These are phyloP conservation scores for Samia ricini DNA, from an alignment of 1,140 invertebrate genomes.

Conservation along the genomic window DNA sequence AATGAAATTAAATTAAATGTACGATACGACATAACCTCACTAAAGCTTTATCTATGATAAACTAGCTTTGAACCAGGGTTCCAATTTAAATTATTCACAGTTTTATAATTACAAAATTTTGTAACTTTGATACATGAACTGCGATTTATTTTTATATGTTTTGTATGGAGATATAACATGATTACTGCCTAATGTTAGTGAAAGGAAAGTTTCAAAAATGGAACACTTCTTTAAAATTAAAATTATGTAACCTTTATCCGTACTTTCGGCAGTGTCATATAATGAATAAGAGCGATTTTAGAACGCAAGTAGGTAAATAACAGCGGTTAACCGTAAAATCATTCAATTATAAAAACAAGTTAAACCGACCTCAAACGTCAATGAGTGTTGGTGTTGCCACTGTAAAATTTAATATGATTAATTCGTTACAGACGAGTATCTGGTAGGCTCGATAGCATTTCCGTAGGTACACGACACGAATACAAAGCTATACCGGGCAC, in stretches of 20 bases:
- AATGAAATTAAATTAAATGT: too few relatives aligned
- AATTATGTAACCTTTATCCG: neutral
- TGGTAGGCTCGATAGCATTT: slow-evolving; percentile 48
- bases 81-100: too few relatives aligned
- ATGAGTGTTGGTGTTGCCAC: slow-evolving; percentile 33
- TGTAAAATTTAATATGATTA: slow-evolving; percentile 69
- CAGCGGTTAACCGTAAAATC: slow-evolving; percentile 24
- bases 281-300: slow-evolving; percentile 4
- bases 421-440: slow-evolving; percentile 41
- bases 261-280: neutral
- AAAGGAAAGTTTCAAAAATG: too few relatives aligned
- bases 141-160: too few relatives aligned
- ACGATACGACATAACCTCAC: too few relatives aligned
- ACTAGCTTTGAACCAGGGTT: too few relatives aligned
- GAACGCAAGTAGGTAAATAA: neutral
- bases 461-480: slow-evolving; percentile 48
- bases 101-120: too few relatives aligned
- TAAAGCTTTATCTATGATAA: too few relatives aligned
- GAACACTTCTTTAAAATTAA: too few relatives aligned
- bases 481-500: slow-evolving; percentile 62
- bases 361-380: slow-evolving; percentile 51
- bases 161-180: too few relatives aligned
- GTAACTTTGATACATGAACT: too few relatives aligned
- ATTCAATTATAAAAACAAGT: slow-evolving; percentile 50
- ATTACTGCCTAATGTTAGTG: too few relatives aligned